Evolutionary conservation across 2,888 invertebrate genomes (phyloP), one percentile per base, ranked within the genome.

Genomic region (Pollenia griseotomentosa): DNA sequence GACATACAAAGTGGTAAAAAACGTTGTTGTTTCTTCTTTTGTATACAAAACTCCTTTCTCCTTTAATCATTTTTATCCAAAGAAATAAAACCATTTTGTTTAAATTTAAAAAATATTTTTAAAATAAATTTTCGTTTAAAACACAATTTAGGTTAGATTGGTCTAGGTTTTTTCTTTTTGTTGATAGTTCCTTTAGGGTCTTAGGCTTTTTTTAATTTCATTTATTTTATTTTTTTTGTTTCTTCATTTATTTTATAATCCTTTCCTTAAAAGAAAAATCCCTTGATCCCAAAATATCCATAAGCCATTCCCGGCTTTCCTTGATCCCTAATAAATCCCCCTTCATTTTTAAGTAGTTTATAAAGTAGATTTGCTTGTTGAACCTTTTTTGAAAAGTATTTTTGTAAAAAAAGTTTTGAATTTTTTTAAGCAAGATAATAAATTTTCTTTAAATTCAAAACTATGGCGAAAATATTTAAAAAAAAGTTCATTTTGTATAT

Each of bases 301-400:
- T 90, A 91, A 94, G 95, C 94, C 94, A 94, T 75, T 89, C 91
- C 95, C 95, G 94, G 95, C 94, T 95, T 95, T 93, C 95, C 95
- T 91, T 88, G 16, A 74, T 84, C 83, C 83, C 80, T 65, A 23
- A 81, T 89, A 89, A 90, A 94, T 94, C 95, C 93, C 91, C 91
- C 95, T 95, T 94, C 95, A 93, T 94, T 94, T 95, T 95, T 93
- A 89, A 63, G 86, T 86, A 86, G 83, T 78, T 74, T 82, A 86
- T 87, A 87, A 68, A 16, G 55, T 70, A 74, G 85, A 71, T 82
- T 73, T 65, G 19, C 51, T 55, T 71, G 0, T 59, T 61, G 16
- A 51, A 48, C n/a, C 14, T 11, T 23, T 65, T 51, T 10, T n/a
- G 8, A 66, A 61, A 40, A 23, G 23, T 51, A 59, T 59, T 46